These are phyloP conservation scores for Ferdinandea cuprea DNA, from an alignment of 2,888 invertebrate genomes.

Conservation along the genomic window DNA sequence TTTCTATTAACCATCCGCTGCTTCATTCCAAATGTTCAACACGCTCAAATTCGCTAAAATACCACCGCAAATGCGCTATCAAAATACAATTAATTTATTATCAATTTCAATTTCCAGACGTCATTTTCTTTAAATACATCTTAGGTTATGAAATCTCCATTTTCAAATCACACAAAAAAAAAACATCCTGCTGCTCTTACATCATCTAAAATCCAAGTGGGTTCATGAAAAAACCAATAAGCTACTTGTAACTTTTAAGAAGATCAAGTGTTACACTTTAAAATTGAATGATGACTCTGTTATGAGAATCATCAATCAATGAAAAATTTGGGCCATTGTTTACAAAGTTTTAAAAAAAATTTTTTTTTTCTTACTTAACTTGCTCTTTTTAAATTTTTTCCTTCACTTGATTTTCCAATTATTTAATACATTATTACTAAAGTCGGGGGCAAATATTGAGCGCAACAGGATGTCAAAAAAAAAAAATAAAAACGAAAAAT, in stretches of 20 bases:
- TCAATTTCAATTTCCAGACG: too few relatives aligned
- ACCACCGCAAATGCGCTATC: too few relatives aligned
- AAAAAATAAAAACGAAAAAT: conserved; percentile 8
- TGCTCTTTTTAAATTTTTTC: conserved; percentile 13
- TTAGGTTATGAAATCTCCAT: too few relatives aligned
- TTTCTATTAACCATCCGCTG: too few relatives aligned
- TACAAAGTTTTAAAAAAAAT: conserved; percentile 40
- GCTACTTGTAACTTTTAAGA: not conserved
- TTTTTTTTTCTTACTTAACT: conserved; percentile 9
- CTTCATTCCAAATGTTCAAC: too few relatives aligned
- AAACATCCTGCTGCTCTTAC: not conserved
- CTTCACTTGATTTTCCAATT: conserved; percentile 66
- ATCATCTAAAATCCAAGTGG: not conserved
- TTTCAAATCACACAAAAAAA: too few relatives aligned
- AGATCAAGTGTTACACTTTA: conserved; percentile 60
- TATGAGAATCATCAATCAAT: conserved; percentile 68
- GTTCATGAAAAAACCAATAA: conserved; percentile 16
- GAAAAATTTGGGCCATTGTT: conserved; percentile 48
- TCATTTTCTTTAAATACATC: not conserved
- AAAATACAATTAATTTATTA: too few relatives aligned
- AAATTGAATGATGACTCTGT: conserved; percentile 65
- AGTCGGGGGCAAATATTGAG: conserved; percentile 25
- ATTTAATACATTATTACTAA: conserved; percentile 54
- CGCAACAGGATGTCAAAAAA: not conserved
- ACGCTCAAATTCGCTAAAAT: too few relatives aligned